Base-by-base conservation (phyloP, 2,797 vertebrate genomes). In the Carapus acus region DNA sequence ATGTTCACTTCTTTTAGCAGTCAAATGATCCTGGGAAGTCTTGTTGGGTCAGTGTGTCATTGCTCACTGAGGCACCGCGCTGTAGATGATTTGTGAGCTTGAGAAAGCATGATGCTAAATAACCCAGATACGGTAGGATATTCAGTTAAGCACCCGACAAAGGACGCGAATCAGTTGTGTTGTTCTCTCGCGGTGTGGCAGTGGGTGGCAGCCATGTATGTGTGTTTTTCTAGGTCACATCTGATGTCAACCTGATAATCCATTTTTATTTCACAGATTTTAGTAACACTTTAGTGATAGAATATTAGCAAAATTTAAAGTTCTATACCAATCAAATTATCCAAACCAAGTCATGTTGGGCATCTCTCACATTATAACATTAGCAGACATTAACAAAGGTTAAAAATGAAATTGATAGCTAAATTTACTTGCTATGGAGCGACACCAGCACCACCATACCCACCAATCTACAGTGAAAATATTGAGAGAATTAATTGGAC, bases 1-100 rank as follows among this genome's bases (percentile, higher is more conserved):
- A 34, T 52, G 46, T 65, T 11, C 31, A 33, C 7, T 59, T 51
- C 65, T 71, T 49, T 45, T 37, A 58, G 58, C 51, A 61, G 58
- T 55, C 66, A 71, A 42, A 37, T 51, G 54, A 72, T 73, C 58
- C 55, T 48, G 43, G 33, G 29, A 51, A 46, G 47, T 49, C 53
- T 58, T 79, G 67, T 53, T 66, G 66, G 74, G 70, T 82, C 63
- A 66, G 53, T 80, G 58, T 74, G 75, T 69, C 73, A 65, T 12
- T 11, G 22, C 31, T 22, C 46, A 29, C 63, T n/a, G 29, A 27
- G 20, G 46, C 16, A 34, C 41, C 22, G 42, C 64, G n/a, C n/a
- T n/a, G 47, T 38, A 23, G 45, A 47, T 77, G 76, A 78, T 77
- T 76, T 71, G 58, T 13, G 49, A 8, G 17, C 43, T 48, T 47